These are phyloP conservation scores for Brachyhypopomus occidentalis DNA, from an alignment of 2,113 vertebrate genomes.

Conservation along the genomic window DNA sequence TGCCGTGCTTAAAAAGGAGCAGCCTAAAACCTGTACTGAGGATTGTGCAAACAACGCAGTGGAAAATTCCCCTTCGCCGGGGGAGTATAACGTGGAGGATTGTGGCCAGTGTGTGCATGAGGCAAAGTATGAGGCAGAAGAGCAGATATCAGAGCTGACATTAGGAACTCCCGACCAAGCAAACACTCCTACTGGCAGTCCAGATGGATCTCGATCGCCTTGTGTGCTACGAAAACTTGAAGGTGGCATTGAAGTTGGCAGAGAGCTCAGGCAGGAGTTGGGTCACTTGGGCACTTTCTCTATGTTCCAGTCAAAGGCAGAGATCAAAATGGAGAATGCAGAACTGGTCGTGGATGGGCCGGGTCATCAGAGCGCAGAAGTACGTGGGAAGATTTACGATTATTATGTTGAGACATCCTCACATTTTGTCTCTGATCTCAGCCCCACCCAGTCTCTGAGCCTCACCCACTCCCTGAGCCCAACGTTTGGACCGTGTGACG, in stretches of 20 bases:
- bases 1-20: conserved; percentile 20
- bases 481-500: conserved; percentile 44
- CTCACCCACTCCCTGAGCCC: not conserved
- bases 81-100: not conserved
- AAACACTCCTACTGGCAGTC: conserved; percentile 42
- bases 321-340: conserved; percentile 81
- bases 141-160: conserved; percentile 54
- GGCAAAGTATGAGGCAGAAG: conserved; percentile 40
- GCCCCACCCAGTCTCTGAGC: not conserved
- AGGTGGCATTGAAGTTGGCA: conserved; percentile 70
- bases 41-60: conserved; percentile 3
- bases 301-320: conserved; percentile 81
- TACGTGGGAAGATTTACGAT: conserved; percentile 85
- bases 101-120: not conserved
- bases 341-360: conserved; percentile 63
- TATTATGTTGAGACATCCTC: conserved; percentile 82
- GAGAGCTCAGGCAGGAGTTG: conserved; percentile 70
- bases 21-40: conserved; percentile 19
- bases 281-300: conserved; percentile 66
- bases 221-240: conserved; percentile 72
- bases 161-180: conserved; percentile 3
- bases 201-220: conserved; percentile 67
- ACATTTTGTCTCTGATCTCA: conserved; percentile 63
- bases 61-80: not conserved
- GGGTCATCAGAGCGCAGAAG: conserved; percentile 34